These are phyloP conservation scores for Hesperophylax magnus DNA, from an alignment of 1,140 invertebrate species.

Conservation along the genomic window DNA sequence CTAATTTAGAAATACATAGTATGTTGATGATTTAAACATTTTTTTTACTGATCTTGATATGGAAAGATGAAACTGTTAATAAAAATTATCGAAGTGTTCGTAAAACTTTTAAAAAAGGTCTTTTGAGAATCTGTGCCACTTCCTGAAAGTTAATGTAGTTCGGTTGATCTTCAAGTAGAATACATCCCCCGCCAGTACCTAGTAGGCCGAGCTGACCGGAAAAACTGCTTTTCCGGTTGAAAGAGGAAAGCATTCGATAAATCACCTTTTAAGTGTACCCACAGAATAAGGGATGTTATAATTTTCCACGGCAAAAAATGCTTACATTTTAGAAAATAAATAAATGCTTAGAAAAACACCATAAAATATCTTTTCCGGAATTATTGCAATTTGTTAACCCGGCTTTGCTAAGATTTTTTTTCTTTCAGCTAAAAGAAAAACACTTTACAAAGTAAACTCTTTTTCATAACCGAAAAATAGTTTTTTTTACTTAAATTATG, in stretches of 20 bases:
- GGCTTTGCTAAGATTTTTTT: too few species aligned
- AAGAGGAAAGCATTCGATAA: constrained; percentile 31
- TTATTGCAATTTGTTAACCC: too few species aligned
- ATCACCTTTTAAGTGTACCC: constrained; percentile 9
- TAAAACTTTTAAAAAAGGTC: neutral
- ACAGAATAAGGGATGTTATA: constrained; percentile 19
- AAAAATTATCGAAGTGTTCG: neutral
- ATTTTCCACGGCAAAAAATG: neutral
- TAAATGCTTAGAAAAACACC: neutral
- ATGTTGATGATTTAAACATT: too few species aligned
- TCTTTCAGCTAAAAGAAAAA: too few species aligned
- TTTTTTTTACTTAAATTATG: too few species aligned
- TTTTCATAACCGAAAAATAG: too few species aligned
- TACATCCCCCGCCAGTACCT: too few species aligned
- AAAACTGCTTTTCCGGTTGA: constrained; percentile 24
- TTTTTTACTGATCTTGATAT: neutral
- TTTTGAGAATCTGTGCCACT: neutral
- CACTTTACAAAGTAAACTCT: too few species aligned
- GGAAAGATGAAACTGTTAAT: neutral
- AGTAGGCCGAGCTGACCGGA: neutral
- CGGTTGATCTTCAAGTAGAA: neutral
- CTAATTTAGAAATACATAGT: too few species aligned
- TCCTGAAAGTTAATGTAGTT: neutral
- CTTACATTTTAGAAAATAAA: neutral
- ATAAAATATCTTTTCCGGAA: neutral